Percentiles rank a stretch among this genome's conserved stretches.
These are phyloP conservation scores for Maccullochella peelii DNA, from an alignment of 2,113 vertebrate species.

Conservation along the genomic window DNA sequence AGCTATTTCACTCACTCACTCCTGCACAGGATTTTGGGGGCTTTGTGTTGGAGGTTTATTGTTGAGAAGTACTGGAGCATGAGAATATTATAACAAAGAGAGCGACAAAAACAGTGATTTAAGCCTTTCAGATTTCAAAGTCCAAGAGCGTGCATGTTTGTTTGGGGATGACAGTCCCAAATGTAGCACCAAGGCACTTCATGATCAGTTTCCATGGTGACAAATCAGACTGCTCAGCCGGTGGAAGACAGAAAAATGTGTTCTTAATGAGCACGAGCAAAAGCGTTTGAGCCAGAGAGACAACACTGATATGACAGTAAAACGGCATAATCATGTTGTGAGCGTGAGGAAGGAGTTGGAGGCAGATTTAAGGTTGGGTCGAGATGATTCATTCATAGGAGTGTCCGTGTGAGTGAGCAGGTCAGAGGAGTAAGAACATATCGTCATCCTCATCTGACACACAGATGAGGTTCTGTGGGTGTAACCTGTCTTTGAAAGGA, in stretches of 20 bases:
- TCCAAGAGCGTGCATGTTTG: slow-evolving; percentile 46
- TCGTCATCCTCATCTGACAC: slow-evolving; percentile 45
- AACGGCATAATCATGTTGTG: slow-evolving; percentile 47
- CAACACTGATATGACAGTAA: slow-evolving; percentile 41
- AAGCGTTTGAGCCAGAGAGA: slow-evolving; percentile 46
- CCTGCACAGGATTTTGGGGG: slow-evolving; percentile 35
- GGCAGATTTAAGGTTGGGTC: slow-evolving; percentile 24
- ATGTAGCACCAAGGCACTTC: slow-evolving; percentile 58
- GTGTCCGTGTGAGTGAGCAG: slow-evolving; percentile 27
- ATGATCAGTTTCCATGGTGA: slow-evolving; percentile 76
- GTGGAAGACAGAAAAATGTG: slow-evolving; percentile 38
- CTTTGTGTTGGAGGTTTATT: slow-evolving; percentile 57
- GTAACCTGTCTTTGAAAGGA: slow-evolving; percentile 51
- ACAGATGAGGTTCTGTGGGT: slow-evolving; percentile 53
- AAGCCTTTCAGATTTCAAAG: neutral
- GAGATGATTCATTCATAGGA: slow-evolving; percentile 58
- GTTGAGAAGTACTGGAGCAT: slow-evolving; percentile 64
- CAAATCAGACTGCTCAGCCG: slow-evolving; percentile 68
- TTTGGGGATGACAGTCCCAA: slow-evolving; percentile 62
- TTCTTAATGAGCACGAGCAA: slow-evolving; percentile 44
- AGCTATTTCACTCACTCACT: slow-evolving; percentile 47
- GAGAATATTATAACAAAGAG: slow-evolving; percentile 61
- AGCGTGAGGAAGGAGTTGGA: slow-evolving; percentile 10
- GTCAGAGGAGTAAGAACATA: slow-evolving; percentile 34
- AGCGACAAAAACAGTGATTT: slow-evolving; percentile 45